Conservation (phyloP, 2,797 vertebrate genomes). For the Microtus obscurus region DNA sequence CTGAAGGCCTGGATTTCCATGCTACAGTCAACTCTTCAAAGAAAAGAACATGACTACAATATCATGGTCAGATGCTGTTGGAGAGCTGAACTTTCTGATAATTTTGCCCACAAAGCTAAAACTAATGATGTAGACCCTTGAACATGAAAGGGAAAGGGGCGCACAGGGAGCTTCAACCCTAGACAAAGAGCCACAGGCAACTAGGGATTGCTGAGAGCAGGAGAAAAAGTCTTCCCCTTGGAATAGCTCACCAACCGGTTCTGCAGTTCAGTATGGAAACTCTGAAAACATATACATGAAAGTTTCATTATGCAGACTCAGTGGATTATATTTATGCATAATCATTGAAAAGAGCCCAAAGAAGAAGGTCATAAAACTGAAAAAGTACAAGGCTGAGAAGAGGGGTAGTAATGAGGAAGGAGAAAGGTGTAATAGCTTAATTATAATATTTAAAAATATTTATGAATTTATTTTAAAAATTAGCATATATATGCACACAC, state of each 20-base stretch:
- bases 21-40: slow-evolving; percentile 45
- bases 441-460: background rate
- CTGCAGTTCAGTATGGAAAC: background rate
- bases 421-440: background rate
- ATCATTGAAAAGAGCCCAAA: background rate
- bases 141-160: background rate
- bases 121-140: slow-evolving; percentile 49
- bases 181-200: background rate
- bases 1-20: background rate
- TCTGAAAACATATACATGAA: background rate
- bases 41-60: slow-evolving; percentile 61
- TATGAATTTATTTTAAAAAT: background rate
- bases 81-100: slow-evolving; percentile 42
- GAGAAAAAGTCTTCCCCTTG: background rate
- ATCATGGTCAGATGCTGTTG: slow-evolving; percentile 10
- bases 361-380: background rate
- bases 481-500: background rate
- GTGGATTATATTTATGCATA: background rate
- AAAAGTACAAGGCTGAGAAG: background rate
- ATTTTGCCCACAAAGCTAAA: background rate
- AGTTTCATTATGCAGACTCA: background rate
- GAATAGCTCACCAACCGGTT: background rate
- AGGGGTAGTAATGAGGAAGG: background rate
- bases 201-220: background rate
- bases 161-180: background rate